A percentile compares a stretch with the other conserved stretches of the same genome.
phyloP scores from a whole-genome alignment of 2,797 vertebrate genomes.

The Acipenser ruthenus region DNA sequence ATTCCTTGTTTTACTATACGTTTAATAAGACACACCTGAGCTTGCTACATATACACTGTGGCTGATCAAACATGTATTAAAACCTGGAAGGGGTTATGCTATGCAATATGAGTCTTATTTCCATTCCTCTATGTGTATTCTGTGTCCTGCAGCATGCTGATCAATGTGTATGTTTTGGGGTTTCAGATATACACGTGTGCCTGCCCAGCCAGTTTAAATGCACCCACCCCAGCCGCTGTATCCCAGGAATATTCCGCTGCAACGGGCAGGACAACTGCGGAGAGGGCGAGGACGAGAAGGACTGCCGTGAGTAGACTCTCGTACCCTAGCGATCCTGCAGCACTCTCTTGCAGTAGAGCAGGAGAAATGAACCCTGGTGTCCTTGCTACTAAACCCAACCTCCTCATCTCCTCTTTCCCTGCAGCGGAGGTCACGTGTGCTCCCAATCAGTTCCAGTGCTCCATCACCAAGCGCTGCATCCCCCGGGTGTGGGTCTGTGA shows the following conservation, averaged over 20 bases:
- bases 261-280: slow-evolving; percentile 95
- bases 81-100: too few species aligned
- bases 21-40: too few species aligned
- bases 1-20: too few species aligned
- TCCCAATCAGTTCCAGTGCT: slow-evolving; percentile 96
- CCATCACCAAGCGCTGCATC: slow-evolving; percentile 95
- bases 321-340: neutral
- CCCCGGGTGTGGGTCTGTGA: slow-evolving; percentile 96
- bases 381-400: accelerated
- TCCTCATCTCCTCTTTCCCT: neutral
- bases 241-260: slow-evolving; percentile 93
- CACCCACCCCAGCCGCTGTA: slow-evolving; percentile 91
- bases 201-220: slow-evolving; percentile 97
- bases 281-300: slow-evolving; percentile 89
- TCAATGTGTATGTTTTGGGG: slow-evolving; percentile 5
- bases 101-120: neutral
- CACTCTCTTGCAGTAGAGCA: neutral
- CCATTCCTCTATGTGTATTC: slow-evolving; percentile 4
- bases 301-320: slow-evolving; percentile 78
- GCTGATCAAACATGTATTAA: too few species aligned
- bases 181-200: slow-evolving; percentile 88
- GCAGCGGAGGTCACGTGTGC: slow-evolving; percentile 91
- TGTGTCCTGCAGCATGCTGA: neutral
- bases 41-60: too few species aligned
- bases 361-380: neutral